phyloP scores from a whole-genome alignment of 1,140 invertebrate species.

The Ceratina japonica region DNA sequence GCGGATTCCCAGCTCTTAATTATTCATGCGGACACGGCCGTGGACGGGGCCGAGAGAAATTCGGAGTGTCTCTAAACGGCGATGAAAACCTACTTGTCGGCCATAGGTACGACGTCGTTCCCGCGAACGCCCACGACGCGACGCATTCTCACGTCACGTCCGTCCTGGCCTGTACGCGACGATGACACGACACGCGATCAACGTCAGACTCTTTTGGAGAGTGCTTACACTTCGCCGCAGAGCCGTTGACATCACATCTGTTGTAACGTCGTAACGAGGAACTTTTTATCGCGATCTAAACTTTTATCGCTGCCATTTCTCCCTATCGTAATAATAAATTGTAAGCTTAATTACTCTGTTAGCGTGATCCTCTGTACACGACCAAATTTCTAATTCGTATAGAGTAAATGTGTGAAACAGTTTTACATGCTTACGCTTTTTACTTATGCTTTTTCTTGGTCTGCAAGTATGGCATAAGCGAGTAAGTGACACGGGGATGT shows the following conservation, averaged over 20 bases:
- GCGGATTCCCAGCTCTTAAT: conserved; percentile 38
- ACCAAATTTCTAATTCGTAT: too few species aligned
- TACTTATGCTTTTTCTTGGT: too few species aligned
- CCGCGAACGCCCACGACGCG: conserved; percentile 20
- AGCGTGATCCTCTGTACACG: too few species aligned
- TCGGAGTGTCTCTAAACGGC: conserved; percentile 27
- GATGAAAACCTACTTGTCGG: conserved; percentile 31
- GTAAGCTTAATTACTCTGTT: too few species aligned
- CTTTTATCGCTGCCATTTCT: background rate
- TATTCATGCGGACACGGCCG: conserved; percentile 32
- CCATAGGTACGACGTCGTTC: background rate
- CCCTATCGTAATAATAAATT: too few species aligned
- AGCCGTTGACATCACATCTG: background rate
- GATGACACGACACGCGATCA: conserved; percentile 4
- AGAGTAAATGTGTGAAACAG: too few species aligned
- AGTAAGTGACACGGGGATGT: too few species aligned
- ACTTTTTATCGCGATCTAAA: conserved; percentile 28
- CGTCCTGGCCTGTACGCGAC: background rate
- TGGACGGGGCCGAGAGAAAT: conserved; percentile 32
- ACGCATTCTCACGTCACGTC: conserved; percentile 8
- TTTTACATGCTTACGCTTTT: too few species aligned
- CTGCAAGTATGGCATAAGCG: too few species aligned
- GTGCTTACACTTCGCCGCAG: background rate
- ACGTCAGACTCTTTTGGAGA: background rate
- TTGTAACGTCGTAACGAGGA: background rate